Evolutionary conservation across 2,888 invertebrate species (phyloP).

Genomic region (Lepidocyrtoides sp.): DNA sequence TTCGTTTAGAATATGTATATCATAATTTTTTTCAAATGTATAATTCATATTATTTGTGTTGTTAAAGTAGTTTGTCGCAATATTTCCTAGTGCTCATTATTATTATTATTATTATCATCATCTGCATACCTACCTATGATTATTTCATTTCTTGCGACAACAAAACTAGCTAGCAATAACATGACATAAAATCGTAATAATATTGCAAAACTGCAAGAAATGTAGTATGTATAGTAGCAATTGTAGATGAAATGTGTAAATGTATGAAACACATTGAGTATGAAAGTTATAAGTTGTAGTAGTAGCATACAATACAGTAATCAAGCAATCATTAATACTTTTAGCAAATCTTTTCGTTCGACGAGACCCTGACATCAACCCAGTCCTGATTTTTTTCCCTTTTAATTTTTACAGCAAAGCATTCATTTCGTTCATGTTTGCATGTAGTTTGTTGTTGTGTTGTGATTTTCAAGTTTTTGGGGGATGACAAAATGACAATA

Average conservation of each 20-base stretch:
- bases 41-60: no score
- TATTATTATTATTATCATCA: no score
- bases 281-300: no score
- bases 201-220: background rate
- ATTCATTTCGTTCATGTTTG: background rate
- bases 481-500: constrained; percentile 49
- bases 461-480: constrained; percentile 3
- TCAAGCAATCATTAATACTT: constrained; percentile 28
- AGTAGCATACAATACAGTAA: background rate
- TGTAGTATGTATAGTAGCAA: background rate
- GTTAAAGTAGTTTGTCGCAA: no score
- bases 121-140: no score
- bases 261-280: no score
- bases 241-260: background rate
- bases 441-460: background rate
- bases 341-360: constrained; percentile 37
- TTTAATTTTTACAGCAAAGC: background rate
- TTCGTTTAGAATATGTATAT: no score
- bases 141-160: background rate
- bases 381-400: constrained; percentile 60
- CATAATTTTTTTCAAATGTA: no score
- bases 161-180: background rate
- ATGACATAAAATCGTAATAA: background rate
- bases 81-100: no score
- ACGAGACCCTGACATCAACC: constrained; percentile 64